Base-by-base conservation (phyloP, 37 sponge, comb jelly and placozoan genomes). In the Theonella swinhoei region DNA sequence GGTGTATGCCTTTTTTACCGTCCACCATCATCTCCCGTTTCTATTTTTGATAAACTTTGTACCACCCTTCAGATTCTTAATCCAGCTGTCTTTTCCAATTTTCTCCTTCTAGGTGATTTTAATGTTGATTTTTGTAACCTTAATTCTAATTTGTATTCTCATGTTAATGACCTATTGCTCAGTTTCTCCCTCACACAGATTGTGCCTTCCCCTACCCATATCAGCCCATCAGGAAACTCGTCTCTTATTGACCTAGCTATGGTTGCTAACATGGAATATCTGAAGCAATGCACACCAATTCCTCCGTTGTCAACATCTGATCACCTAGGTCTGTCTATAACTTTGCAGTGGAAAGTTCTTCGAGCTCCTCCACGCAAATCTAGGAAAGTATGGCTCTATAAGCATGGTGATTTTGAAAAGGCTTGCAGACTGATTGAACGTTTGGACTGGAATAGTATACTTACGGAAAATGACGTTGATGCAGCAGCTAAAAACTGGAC, bases 1-100 rank as follows among this genome's bases (percentile, higher is more conserved):
- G 47, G 76, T 59, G 7, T 75, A 28, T 54, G 76, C 42, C 47
- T 75, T 54, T 75, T 75, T 47, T 75, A 75, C 42, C 39, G 76
- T 42, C 76, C 76, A 24, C 76, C 76, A 1, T 75, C 76, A 32
- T 75, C 76, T 5, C 76, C 76, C 14, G 33, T 43, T 59, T n/a
- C 4, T 75, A 30, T 75, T 59, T 75, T 75, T 47, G 29, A 75
- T 75, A 30, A 32, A 58, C 42, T 75, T 41, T 75, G 31, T 59
- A 61, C 39, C 28, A 28, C 42, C 31, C 33, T 75, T 32, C 37
- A 25, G 19, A 42, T 43, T 75, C 30, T 75, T 59, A 5, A 75
- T 4, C 61, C 24, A 7, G 3, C 76, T 31, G 26, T 2, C 29
- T 75, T 75, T 30, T 60, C 76, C 20, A 75, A 75, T 58, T 75